Percentiles rank a stretch among this genome's conserved stretches.
phyloP scores from a whole-genome alignment of 2,888 invertebrate genomes.

The Pseudanteris insignis region DNA sequence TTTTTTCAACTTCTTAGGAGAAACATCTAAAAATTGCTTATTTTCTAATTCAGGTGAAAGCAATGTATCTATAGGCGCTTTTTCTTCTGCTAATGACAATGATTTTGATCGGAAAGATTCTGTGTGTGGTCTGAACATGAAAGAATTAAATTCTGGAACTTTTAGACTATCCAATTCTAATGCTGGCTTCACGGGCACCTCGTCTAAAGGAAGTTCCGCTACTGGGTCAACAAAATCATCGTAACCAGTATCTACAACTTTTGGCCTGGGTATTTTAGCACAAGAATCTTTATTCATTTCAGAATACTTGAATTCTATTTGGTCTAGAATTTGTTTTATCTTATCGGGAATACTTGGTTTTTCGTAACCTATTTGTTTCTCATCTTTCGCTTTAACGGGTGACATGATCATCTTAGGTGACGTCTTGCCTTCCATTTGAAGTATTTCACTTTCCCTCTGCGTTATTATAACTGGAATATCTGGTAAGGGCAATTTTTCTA shows the following conservation, averaged over 20 bases:
- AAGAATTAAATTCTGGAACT: conserved; percentile 64
- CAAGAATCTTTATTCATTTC: conserved; percentile 57
- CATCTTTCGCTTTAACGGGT: conserved; percentile 49
- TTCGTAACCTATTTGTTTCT: conserved; percentile 53
- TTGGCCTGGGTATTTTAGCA: conserved; percentile 55
- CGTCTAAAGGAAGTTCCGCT: conserved; percentile 63
- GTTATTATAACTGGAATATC: conserved; percentile 55
- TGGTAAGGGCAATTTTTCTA: conserved; percentile 62
- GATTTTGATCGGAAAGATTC: conserved; percentile 63
- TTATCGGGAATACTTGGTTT: conserved; percentile 64
- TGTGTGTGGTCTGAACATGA: conserved; percentile 61
- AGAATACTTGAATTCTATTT: conserved; percentile 60
- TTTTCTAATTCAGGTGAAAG: conserved; percentile 63
- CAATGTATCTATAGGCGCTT: conserved; percentile 63
- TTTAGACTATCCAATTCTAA: conserved; percentile 62
- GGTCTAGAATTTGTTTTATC: conserved; percentile 62
- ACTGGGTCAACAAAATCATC: conserved; percentile 66
- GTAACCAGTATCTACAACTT: conserved; percentile 63
- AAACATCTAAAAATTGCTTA: conserved; percentile 62
- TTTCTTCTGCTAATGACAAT: conserved; percentile 63
- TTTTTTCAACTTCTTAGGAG: conserved; percentile 58
- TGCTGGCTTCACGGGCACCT: conserved; percentile 62
- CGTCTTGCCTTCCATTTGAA: conserved; percentile 40
- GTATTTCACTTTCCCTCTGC: conserved; percentile 35
- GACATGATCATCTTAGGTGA: conserved; percentile 46